phyloP scores from a whole-genome alignment of 2,888 invertebrate genomes.

The Monochamus alternatus region DNA sequence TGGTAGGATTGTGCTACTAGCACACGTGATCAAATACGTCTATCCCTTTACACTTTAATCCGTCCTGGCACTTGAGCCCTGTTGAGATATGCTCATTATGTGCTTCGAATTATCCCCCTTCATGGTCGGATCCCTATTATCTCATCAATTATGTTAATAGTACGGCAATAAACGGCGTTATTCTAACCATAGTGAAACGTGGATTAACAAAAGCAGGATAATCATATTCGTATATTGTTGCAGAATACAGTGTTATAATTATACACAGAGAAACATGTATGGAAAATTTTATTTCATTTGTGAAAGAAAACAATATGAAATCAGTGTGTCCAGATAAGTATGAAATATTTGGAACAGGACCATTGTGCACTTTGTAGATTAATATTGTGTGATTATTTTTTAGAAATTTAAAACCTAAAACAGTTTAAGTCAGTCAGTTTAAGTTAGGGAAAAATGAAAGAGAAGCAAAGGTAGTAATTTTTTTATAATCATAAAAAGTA shows the following conservation, averaged over 20 bases:
- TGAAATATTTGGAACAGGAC: too few relatives aligned
- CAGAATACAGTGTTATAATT: background rate
- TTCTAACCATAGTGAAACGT: constrained; percentile 19
- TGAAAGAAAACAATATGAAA: too few relatives aligned
- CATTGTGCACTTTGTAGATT: too few relatives aligned
- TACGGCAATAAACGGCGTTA: constrained; percentile 25
- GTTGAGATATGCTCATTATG: constrained; percentile 47
- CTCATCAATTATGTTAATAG: constrained; percentile 36
- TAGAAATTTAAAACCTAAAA: too few relatives aligned
- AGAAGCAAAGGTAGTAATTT: too few relatives aligned
- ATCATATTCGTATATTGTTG: background rate
- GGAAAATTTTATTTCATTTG: too few relatives aligned
- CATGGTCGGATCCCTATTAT: constrained; percentile 25
- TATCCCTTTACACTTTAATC: constrained; percentile 51
- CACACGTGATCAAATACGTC: constrained; percentile 47
- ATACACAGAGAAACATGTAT: background rate
- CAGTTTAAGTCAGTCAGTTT: too few relatives aligned
- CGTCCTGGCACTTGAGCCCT: constrained; percentile 47
- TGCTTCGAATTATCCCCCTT: constrained; percentile 49
- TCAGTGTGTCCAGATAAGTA: too few relatives aligned
- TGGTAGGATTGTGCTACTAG: constrained; percentile 43
- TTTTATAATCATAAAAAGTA: too few relatives aligned
- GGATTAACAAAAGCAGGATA: background rate
- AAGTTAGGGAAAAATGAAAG: too few relatives aligned
- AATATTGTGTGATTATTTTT: too few relatives aligned